Evolutionary conservation across 1,140 invertebrate species (phyloP), one percentile per base, ranked within the genome.

Genomic region (Vanessa tameamea): DNA sequence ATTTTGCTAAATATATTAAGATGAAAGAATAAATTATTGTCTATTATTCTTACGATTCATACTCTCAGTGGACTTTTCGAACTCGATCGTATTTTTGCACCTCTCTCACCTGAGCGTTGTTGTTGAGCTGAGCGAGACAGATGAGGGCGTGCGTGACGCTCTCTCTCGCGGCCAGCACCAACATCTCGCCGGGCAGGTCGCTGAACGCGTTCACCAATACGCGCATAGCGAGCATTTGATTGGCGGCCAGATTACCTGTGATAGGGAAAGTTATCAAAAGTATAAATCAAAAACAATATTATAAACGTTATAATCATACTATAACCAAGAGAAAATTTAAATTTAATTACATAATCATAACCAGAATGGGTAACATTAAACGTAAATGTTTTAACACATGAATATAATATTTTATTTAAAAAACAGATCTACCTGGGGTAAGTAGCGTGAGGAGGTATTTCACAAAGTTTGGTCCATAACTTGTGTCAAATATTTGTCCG

Each of bases 191-290:
- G 12, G 89, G 82, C 20, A 94, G 80, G 78, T 96, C 95, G 15
- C 88, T 86, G 85, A 97, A 96, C 78, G 97, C 95, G 92, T 98
- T 98, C 65, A 95, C 95, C 0, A 98, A 69, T 48, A 95, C 94
- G 8, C 97, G 94, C 70, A 97, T 94, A 3, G 95, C 92, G 50
- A 98, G 93, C 93, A 98, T 95, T 83, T 96, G 96, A 87, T 97
- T 98, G 0, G 96, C 94, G 1, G 94, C 82, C 15, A 94, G 78
- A 23, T 94, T 94, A 59, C 81, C 90, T 82, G 90, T 15, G 76
- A 75, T 4, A 37, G 14, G 20, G 11, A 75, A 23, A 57, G 50
- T 64, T 48, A 66, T 53, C 65, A 47, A 43, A 74, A 51, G 2
- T 51, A 51, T 20, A 20, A 20, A 20, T 20, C 15, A 51, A n/a